Conservation (phyloP, 1,140 invertebrate species). For the Drosophila lowei region DNA sequence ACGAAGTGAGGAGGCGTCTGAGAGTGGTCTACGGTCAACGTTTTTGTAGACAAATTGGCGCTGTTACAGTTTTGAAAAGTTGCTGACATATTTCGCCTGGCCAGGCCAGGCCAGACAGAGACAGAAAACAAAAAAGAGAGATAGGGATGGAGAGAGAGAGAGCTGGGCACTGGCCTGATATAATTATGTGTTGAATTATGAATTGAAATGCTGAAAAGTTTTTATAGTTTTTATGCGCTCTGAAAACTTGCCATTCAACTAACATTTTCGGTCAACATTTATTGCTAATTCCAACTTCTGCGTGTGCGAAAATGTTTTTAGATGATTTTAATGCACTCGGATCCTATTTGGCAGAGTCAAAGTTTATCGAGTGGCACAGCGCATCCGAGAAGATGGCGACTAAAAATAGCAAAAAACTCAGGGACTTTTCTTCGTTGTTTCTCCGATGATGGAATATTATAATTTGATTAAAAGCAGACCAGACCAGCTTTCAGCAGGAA, state of each 20-base stretch:
- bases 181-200: constrained; percentile 80
- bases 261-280: constrained; percentile 66
- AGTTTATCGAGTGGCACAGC: constrained; percentile 11
- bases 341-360: constrained; percentile 40
- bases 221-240: constrained; percentile 62
- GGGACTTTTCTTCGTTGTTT: too few relatives aligned
- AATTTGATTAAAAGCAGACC: too few relatives aligned
- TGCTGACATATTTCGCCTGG: constrained; percentile 67
- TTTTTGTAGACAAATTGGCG: constrained; percentile 68
- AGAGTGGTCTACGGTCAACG: constrained; percentile 46
- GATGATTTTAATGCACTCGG: constrained; percentile 55
- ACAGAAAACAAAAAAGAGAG: constrained; percentile 6
- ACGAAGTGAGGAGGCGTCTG: neutral
- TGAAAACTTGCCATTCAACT: constrained; percentile 55
- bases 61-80: constrained; percentile 76
- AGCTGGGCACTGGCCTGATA: constrained; percentile 36
- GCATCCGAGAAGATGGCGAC: too few relatives aligned
- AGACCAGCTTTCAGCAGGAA: neutral
- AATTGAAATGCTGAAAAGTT: constrained; percentile 78
- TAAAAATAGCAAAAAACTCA: too few relatives aligned
- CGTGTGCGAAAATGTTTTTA: constrained; percentile 37
- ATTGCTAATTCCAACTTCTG: constrained; percentile 51
- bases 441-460: too few relatives aligned
- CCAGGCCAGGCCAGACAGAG: constrained; percentile 6
- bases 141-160: constrained; percentile 29